phyloP scores from a whole-genome alignment of 1,140 invertebrate species.

The Hetaerina americana region DNA sequence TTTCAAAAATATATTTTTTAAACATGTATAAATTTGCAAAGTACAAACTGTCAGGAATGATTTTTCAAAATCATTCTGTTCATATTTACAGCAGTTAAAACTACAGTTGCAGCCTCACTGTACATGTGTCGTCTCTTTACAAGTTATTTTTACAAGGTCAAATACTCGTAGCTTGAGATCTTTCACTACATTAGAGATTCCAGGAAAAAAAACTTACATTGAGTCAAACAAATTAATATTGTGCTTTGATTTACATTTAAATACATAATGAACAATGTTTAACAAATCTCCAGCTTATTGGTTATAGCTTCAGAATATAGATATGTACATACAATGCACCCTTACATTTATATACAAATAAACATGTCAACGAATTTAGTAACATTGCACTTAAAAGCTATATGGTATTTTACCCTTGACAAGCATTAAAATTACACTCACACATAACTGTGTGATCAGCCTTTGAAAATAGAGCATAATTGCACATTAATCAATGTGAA shows the following conservation, averaged over 20 bases:
- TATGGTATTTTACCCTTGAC: no score
- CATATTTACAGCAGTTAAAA: neutral
- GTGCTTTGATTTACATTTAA: neutral
- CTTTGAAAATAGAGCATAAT: no score
- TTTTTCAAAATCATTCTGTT: neutral
- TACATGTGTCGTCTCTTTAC: neutral
- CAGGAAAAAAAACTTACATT: neutral
- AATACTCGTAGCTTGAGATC: neutral
- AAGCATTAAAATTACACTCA: no score
- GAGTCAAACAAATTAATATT: neutral
- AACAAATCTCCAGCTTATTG: neutral
- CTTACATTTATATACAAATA: no score
- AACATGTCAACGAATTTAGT: no score
- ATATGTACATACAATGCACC: no score
- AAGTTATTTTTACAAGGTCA: neutral
- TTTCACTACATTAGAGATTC: neutral
- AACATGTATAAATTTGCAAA: constrained; percentile 1
- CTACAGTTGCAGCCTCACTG: neutral
- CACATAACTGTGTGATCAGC: no score
- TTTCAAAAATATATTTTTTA: neutral
- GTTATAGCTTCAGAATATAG: neutral
- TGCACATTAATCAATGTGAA: no score
- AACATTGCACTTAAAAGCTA: no score
- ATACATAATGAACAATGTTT: neutral
- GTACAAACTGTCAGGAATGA: neutral